Evolutionary conservation across 2,797 vertebrate species (phyloP), one percentile per base, ranked within the genome.

Genomic region (Gouania willdenowi): DNA sequence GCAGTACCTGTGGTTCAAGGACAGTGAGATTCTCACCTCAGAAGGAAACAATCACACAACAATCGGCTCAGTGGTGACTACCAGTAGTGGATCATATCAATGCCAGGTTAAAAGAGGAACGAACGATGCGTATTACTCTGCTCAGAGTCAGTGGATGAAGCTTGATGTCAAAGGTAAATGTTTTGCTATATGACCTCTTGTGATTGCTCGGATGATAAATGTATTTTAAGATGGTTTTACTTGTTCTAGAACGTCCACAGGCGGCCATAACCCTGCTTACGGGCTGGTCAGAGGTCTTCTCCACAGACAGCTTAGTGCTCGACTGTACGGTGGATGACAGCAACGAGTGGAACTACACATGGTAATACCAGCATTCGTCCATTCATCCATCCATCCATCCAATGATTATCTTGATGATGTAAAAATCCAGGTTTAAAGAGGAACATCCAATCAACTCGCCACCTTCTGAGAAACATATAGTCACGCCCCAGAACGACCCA

Each of bases 271-370:
- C 4, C 5, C 49, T 88, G 29, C 35, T 79, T 38, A 90, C 83
- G 21, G 74, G 70, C 36, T 87, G 83, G 84, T 67, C 73, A 2
- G 79, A 87, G 2, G 84, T 75, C 8, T 82, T 89, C 34, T 66
- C 70, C 35, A 82, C 84, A 0, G 78, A 86, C 34, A 84, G 35
- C 30, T 55, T 89, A 37, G 21, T 28, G 13, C 80, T 90, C n/a
- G 16, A 12, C 8, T 90, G 88, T 73, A 22, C 55, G 3, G 66
- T 89, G 21, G 2, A 28, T 5, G 35, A 23, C 2, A 57, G 3
- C 28, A 0, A 1, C 14, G 14, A 0, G 0, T 90, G 88, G 87
- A 77, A 77, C 62, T 89, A 76, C 63, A 77, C 70, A 18, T 90
- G 88, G 88, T 87, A 81, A 46, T 13, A 2, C 20, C 10, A 10